These are phyloP conservation scores for Caenorhabditis angaria DNA, from an alignment of 2,888 invertebrate species.

Conservation along the genomic window DNA sequence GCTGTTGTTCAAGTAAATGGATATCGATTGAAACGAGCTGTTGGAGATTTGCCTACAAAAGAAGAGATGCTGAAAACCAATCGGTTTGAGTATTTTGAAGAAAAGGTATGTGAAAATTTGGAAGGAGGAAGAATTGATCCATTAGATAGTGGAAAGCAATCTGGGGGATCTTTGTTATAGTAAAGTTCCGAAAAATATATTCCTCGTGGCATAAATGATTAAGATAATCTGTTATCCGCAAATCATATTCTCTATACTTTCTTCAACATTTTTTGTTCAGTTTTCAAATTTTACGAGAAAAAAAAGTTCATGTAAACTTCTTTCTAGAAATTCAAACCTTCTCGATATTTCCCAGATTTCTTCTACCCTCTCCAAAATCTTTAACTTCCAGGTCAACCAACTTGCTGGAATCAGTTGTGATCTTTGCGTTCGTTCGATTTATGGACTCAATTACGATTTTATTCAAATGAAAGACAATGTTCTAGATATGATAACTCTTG, in stretches of 20 bases:
- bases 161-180: too few species aligned
- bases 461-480: conserved; percentile 55
- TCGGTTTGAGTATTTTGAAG: conserved; percentile 32
- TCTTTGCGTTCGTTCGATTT: conserved; percentile 57
- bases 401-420: conserved; percentile 57
- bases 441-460: conserved; percentile 61
- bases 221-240: too few species aligned
- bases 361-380: background rate
- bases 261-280: too few species aligned
- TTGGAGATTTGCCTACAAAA: background rate
- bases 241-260: too few species aligned
- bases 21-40: background rate
- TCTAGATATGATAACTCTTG: conserved; percentile 49
- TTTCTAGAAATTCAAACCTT: too few species aligned
- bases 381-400: conserved; percentile 45
- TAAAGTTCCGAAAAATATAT: too few species aligned
- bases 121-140: too few species aligned
- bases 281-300: too few species aligned
- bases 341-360: too few species aligned
- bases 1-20: background rate
- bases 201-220: too few species aligned
- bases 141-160: too few species aligned
- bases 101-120: conserved; percentile 21
- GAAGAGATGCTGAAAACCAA: background rate
- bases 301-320: too few species aligned